A percentile compares a stretch with the other conserved stretches of the same genome.
These are phyloP conservation scores for Amblyopsis rosae DNA, from an alignment of 2,113 vertebrate genomes.

Conservation along the genomic window DNA sequence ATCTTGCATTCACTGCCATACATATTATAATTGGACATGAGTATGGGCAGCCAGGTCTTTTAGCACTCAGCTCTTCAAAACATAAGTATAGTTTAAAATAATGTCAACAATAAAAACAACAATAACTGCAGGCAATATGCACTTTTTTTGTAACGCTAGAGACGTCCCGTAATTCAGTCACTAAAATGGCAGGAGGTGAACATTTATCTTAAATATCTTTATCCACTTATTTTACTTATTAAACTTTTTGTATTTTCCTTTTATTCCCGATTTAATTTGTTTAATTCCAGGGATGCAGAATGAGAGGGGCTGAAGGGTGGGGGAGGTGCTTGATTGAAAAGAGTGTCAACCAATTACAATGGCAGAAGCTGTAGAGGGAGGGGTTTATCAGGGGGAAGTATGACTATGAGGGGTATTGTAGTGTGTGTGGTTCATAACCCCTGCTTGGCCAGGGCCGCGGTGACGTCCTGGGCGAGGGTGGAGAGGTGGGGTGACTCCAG, in stretches of 20 bases:
- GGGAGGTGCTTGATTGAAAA: constrained; percentile 6
- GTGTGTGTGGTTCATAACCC: constrained; percentile 81
- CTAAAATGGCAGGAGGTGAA: constrained; percentile 4
- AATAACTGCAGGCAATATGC: background rate
- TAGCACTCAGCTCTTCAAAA: constrained; percentile 21
- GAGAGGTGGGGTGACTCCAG: constrained; percentile 91
- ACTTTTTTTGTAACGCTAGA: constrained; percentile 5
- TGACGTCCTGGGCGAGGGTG: constrained; percentile 93
- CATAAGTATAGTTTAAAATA: constrained; percentile 14
- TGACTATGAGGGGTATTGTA: too few species aligned
- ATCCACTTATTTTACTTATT: background rate
- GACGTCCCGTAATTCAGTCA: constrained; percentile 38
- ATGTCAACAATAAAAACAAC: constrained; percentile 4
- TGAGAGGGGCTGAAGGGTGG: constrained; percentile 8
- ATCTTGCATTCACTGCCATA: background rate
- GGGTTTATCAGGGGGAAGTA: background rate
- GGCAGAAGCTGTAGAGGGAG: constrained; percentile 22
- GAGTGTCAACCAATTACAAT: constrained; percentile 36
- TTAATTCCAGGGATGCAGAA: background rate
- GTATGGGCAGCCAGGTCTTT: too few species aligned
- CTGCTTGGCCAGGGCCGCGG: constrained; percentile 92
- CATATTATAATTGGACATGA: constrained; percentile 28
- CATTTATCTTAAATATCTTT: background rate
- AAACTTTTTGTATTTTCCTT: too few species aligned
- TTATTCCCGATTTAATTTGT: background rate